Conservation (phyloP, 2,113 vertebrate species). For the Tetrao urogallus region DNA sequence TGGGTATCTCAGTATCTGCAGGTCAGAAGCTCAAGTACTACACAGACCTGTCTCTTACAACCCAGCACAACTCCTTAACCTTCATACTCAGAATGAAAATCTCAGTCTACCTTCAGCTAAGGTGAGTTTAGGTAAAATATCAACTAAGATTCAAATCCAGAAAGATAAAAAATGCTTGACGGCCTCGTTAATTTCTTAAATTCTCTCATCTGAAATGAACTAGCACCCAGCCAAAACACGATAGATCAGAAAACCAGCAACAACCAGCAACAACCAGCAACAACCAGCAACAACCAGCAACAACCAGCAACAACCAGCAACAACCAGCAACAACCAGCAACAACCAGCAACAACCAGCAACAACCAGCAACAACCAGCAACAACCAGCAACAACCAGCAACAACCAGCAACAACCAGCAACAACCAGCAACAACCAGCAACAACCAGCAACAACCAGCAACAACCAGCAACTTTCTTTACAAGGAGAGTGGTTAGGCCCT, state of each 20-base stretch:
- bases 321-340: no score
- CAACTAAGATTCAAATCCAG: not conserved
- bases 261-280: no score
- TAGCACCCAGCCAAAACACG: not conserved
- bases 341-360: no score
- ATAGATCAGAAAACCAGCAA: not conserved
- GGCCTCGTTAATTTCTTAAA: not conserved
- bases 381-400: no score
- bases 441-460: no score
- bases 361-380: no score
- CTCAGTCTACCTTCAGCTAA: not conserved
- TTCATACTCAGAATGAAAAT: not conserved
- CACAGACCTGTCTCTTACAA: not conserved
- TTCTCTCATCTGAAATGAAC: not conserved
- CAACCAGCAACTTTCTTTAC: no score
- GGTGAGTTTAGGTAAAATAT: not conserved
- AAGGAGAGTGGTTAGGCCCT: no score
- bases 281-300: no score
- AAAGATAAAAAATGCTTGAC: not conserved
- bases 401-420: no score
- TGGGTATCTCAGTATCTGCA: not conserved
- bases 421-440: no score
- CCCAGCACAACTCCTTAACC: not conserved
- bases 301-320: no score
- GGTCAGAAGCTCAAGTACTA: not conserved